These are phyloP conservation scores for Gulo gulo DNA, from an alignment of 2,113 vertebrate genomes.

Conservation along the genomic window DNA sequence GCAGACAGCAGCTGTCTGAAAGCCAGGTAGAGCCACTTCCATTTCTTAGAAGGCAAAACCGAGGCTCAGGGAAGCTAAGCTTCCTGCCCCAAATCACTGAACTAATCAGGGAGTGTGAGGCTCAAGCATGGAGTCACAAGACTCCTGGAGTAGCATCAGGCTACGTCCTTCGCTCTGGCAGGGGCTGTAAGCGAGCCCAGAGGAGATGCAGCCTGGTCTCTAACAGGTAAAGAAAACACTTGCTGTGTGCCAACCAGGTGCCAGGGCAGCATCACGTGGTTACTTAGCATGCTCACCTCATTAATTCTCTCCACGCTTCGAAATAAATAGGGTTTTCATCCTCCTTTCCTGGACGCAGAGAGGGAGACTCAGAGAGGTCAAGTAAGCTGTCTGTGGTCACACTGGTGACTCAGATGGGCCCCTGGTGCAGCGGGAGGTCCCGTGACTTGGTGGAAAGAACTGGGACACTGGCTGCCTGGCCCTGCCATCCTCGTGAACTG, in stretches of 20 bases:
- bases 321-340: background rate
- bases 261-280: fast-evolving
- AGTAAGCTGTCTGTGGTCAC: background rate
- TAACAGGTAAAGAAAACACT: background rate
- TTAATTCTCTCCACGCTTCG: background rate
- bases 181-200: fast-evolving
- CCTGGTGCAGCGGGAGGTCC: background rate
- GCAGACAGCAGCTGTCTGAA: background rate
- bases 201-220: background rate
- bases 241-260: fast-evolving
- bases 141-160: too few relatives aligned
- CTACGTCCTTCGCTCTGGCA: too few relatives aligned
- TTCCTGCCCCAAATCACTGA: background rate
- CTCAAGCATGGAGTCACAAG: background rate
- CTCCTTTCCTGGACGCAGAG: background rate
- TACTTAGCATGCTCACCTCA: fast-evolving
- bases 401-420: background rate
- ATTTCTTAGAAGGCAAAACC: background rate
- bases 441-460: background rate
- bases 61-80: background rate
- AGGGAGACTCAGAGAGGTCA: background rate
- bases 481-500: background rate
- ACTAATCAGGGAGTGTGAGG: background rate
- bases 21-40: background rate
- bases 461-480: background rate